Conservation (phyloP, 2,888 invertebrate genomes). For the Trissolcus brochymenae region DNA sequence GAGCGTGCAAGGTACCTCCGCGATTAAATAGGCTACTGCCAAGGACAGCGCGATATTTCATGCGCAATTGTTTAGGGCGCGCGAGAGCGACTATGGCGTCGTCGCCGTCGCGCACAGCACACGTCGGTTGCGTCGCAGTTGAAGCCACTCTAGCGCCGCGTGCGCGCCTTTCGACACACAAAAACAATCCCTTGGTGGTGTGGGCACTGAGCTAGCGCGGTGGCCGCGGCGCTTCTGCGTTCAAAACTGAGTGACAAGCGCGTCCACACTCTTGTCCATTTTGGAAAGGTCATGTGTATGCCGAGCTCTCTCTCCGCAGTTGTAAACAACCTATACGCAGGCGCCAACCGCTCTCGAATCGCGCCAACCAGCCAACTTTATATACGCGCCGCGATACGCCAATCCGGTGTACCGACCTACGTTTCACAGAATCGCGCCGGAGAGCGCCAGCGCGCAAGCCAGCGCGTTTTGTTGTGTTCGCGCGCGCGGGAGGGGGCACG, state of each 20-base stretch:
- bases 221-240: slow-evolving; percentile 42
- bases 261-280: slow-evolving; percentile 74
- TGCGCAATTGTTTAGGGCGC: slow-evolving; percentile 71
- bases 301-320: slow-evolving; percentile 70
- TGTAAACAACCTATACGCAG: slow-evolving; percentile 76
- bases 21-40: slow-evolving; percentile 69
- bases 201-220: background rate
- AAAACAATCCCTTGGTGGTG: too few relatives aligned
- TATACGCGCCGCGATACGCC: slow-evolving; percentile 61
- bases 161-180: slow-evolving; percentile 1
- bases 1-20: slow-evolving; percentile 57
- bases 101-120: background rate
- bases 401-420: slow-evolving; percentile 26
- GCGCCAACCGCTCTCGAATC: slow-evolving; percentile 70
- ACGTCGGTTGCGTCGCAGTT: background rate
- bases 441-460: background rate
- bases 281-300: slow-evolving; percentile 76
- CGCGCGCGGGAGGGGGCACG: background rate
- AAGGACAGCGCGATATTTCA: slow-evolving; percentile 75
- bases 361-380: slow-evolving; percentile 63
- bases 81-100: background rate
- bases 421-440: background rate
- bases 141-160: background rate
- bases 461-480: background rate
- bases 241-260: slow-evolving; percentile 47